Base-by-base conservation (phyloP, 1,140 invertebrate genomes). In the Macrosteles quadrilineatus region DNA sequence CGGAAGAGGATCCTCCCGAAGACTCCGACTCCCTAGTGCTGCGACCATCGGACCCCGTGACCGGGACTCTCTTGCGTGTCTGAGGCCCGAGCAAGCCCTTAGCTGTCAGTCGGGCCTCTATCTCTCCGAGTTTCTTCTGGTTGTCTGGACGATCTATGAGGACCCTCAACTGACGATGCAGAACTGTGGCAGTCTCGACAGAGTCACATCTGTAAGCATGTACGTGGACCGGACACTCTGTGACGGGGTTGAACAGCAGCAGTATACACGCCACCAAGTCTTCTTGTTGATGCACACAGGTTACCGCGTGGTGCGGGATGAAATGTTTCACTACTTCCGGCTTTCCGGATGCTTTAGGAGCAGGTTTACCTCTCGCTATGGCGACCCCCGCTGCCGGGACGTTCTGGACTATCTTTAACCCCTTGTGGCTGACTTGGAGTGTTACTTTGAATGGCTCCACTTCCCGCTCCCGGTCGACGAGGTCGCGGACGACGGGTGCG, bases 191-290 rank as follows among this genome's bases (percentile, higher is more conserved):
- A 4, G 96, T 98, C 76, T 96, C 91, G 21, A 95, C 88, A 14
- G 94, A 95, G 80, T 98, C 96, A 80, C 96, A 98, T 81, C 92
- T 88, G 82, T 98, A 98, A 31, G 94, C 95, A 78, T 98, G 96
- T 1, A 98, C 94, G 79, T 98, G 96, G 2, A 96, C 86, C 1
- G 89, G 90, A 80, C 87, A 89, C 74, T 94, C 91, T 0, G 95
- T 98, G 30, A 94, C 88, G 0, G 96, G 95, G 83, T 97, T 97
- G 76, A 94, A 95, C 9, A 97, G 85, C 30, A 97, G 82, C 57
- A 97, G 83, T 40, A 96, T 93, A 70, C 91, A 93, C 12, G 92
- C 91, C n/a, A 97, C 94, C 21, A 97, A 87, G 78, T 97, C 95
- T 65, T 94, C 93, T 57, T 93, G 87, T 78, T 92, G 91, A 69